Conservation (phyloP, 2,113 vertebrate genomes). For the Chloropsis cyanopogon region DNA sequence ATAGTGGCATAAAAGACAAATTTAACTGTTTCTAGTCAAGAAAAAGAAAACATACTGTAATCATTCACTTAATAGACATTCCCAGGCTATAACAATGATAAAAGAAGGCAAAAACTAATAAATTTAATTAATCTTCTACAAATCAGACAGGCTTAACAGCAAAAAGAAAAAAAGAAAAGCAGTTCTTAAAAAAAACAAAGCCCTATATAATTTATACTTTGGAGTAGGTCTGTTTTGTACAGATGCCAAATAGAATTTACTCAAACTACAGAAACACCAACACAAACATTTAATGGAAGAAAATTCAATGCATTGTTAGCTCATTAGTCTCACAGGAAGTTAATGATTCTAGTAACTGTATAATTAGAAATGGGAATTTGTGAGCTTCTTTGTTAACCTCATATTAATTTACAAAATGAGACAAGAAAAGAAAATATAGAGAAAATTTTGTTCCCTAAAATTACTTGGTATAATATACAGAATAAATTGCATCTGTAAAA, state of each 20-base stretch:
- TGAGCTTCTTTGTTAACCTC: constrained; percentile 70
- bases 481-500: constrained; percentile 32
- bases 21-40: not conserved
- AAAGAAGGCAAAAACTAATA: not conserved
- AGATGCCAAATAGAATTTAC: constrained; percentile 36
- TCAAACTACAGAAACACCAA: constrained; percentile 26
- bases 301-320: constrained; percentile 35
- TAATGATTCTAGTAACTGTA: constrained; percentile 60
- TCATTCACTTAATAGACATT: not conserved
- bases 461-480: not conserved
- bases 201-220: not conserved
- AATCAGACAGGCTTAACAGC: not conserved
- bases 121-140: not conserved
- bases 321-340: constrained; percentile 67
- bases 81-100: not conserved
- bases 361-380: constrained; percentile 74
- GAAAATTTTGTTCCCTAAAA: constrained; percentile 41
- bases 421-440: constrained; percentile 25
- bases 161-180: not conserved
- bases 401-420: constrained; percentile 68
- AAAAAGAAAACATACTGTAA: not conserved
- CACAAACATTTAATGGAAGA: constrained; percentile 60
- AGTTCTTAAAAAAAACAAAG: not conserved
- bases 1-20: not conserved
- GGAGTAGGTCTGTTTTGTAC: not conserved